Conservation (phyloP, 2,113 vertebrate genomes). For the Saccopteryx leptura region DNA sequence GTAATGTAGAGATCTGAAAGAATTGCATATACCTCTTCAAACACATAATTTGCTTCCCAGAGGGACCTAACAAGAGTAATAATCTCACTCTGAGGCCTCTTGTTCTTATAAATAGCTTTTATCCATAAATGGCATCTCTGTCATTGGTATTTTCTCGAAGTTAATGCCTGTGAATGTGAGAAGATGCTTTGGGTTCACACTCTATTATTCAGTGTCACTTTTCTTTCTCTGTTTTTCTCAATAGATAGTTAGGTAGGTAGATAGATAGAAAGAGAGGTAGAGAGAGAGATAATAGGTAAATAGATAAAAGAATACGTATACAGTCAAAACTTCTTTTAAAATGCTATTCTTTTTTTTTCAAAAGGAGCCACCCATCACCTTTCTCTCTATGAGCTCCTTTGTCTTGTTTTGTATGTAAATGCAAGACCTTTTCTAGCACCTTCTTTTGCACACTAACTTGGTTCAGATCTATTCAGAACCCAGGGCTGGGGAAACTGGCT, state of each 20-base stretch:
- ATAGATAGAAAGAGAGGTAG: neutral
- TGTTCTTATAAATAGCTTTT: slow-evolving; percentile 62
- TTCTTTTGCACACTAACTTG: neutral
- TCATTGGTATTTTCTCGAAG: slow-evolving; percentile 38
- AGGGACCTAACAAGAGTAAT: slow-evolving; percentile 31
- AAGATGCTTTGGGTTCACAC: slow-evolving; percentile 51
- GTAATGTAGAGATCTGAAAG: slow-evolving; percentile 40
- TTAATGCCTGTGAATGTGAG: slow-evolving; percentile 43
- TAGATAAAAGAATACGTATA: neutral
- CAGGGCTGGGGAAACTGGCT: neutral
- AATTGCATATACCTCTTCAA: slow-evolving; percentile 18
- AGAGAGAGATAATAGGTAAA: neutral
- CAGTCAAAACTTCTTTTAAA: slow-evolving; percentile 1
- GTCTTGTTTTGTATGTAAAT: slow-evolving; percentile 45
- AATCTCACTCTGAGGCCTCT: slow-evolving; percentile 43
- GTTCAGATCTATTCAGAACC: neutral
- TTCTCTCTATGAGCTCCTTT: neutral
- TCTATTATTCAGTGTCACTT: slow-evolving; percentile 71
- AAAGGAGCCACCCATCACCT: neutral
- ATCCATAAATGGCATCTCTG: slow-evolving; percentile 43
- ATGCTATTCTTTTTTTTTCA: neutral
- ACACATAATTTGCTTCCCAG: slow-evolving; percentile 68
- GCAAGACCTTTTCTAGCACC: neutral
- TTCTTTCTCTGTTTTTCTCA: neutral
- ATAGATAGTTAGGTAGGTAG: too few species aligned